Evolutionary conservation across 2,888 invertebrate species (phyloP).

Genomic region (Phengaris alcon): DNA sequence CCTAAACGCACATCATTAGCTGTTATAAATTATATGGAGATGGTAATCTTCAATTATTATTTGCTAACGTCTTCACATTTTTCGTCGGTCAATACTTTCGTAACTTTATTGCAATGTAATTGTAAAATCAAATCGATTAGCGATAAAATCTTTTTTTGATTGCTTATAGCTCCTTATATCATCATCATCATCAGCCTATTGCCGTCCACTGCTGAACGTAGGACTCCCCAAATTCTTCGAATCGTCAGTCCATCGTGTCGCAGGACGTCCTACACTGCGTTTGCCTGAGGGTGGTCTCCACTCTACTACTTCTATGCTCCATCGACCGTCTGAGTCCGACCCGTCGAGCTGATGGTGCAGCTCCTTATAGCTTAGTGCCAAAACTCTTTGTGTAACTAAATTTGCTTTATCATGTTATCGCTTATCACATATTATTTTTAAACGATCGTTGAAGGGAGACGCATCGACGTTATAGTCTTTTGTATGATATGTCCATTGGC

Average conservation of each 20-base stretch:
- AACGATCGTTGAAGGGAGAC: background rate
- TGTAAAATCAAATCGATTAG: constrained; percentile 16
- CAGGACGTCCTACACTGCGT: too few species aligned
- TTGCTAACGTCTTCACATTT: constrained; percentile 33
- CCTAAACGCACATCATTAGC: constrained; percentile 38
- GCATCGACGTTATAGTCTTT: constrained; percentile 13
- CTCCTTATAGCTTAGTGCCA: background rate
- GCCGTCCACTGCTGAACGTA: too few species aligned
- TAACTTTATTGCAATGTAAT: constrained; percentile 28
- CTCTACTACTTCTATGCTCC: too few species aligned
- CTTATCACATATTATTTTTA: background rate
- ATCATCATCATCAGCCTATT: too few species aligned
- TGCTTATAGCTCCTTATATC: background rate
- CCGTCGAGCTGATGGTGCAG: too few species aligned
- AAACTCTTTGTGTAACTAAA: background rate
- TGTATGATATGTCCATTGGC: background rate
- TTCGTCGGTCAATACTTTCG: constrained; percentile 33
- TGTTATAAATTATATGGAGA: constrained; percentile 31
- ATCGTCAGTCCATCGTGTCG: too few species aligned
- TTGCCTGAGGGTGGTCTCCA: too few species aligned
- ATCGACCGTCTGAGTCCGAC: too few species aligned
- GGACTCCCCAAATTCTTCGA: too few species aligned
- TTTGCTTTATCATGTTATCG: background rate
- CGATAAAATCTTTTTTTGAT: constrained; percentile 6
- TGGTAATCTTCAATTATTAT: constrained; percentile 33